Evolutionary conservation across 2,797 vertebrate genomes (phyloP), one percentile per base, ranked within the genome.

Genomic region (Cyclura pinguis): DNA sequence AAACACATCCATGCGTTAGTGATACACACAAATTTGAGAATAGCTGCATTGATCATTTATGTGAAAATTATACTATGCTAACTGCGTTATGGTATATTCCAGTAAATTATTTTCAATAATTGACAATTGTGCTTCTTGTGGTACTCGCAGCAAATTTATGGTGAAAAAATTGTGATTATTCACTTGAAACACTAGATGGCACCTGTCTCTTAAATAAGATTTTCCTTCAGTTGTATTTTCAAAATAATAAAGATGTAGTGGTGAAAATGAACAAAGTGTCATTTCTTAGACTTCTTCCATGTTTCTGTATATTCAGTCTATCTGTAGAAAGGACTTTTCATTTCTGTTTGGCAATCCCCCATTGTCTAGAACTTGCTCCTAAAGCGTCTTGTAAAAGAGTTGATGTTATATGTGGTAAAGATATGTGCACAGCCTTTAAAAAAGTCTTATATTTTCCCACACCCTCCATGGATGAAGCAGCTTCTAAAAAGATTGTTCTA

Each of bases 171-270:
- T 86, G 59, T 83, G 59, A 32, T 89, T 89, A 62, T 59, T 20
- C 91, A 80, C 0, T 42, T 84, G 64, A 84, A 90, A 74, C 88
- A 87, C 81, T 64, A 90, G 91, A 74, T 67, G 91, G 81, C 91
- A 90, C 18, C 74, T 90, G 64, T 4, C 24, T 27, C 42, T 87
- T 84, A 78, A 69, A 84, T 76, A 87, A 84, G 22, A 14, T 4
- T 22, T 29, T 78, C 16, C 8, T 73, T 52, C 14, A 12, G 55
- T 50, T 76, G 57, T 67, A 10, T 24, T 32, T 83, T 85, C 50
- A 8, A 35, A 42, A 57, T 84, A 83, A 42, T 77, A 80, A 50
- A 42, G 64, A 84, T 16, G 7, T 29, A 20, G 32, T 16, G 9
- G 72, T 80, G 42, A 80, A 88, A 86, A 59, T 84, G 4, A n/a